Conservation (phyloP, 2,797 vertebrate species). For the Galagoides demidoff region DNA sequence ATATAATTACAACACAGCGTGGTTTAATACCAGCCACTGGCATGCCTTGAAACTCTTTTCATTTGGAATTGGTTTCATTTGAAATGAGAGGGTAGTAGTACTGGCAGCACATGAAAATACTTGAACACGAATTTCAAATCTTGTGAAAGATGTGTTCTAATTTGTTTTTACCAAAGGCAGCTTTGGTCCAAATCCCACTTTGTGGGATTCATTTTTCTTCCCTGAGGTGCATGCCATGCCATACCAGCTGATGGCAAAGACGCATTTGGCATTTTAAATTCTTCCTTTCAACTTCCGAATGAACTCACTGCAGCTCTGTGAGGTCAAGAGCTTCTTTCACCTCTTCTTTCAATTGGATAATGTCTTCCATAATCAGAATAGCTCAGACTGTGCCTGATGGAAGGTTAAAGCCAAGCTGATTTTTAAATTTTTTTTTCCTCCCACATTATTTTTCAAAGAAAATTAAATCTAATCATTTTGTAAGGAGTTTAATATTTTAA, state of each 20-base stretch:
- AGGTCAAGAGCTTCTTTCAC: conserved; percentile 43
- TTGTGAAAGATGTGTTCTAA: background rate
- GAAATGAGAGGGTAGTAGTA: background rate
- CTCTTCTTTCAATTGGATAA: background rate
- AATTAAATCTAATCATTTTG: conserved; percentile 33
- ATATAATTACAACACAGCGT: background rate
- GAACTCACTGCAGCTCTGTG: background rate
- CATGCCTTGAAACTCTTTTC: background rate
- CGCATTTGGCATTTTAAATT: background rate
- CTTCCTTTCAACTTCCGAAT: conserved; percentile 33
- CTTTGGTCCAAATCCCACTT: background rate
- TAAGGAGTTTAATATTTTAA: background rate
- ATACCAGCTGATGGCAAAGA: background rate
- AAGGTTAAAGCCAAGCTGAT: conserved; percentile 1
- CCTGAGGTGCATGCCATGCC: background rate
- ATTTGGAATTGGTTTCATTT: background rate
- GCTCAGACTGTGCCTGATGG: background rate
- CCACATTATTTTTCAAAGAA: conserved; percentile 22
- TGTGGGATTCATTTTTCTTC: background rate
- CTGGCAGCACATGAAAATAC: background rate
- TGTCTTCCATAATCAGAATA: conserved; percentile 39
- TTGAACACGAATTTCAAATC: background rate
- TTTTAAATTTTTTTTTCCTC: conserved; percentile 62
- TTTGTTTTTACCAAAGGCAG: conserved; percentile 40
- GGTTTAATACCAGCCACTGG: background rate